Evolutionary conservation across 2,113 vertebrate genomes (phyloP).

Genomic region (Stegastes partitus): DNA sequence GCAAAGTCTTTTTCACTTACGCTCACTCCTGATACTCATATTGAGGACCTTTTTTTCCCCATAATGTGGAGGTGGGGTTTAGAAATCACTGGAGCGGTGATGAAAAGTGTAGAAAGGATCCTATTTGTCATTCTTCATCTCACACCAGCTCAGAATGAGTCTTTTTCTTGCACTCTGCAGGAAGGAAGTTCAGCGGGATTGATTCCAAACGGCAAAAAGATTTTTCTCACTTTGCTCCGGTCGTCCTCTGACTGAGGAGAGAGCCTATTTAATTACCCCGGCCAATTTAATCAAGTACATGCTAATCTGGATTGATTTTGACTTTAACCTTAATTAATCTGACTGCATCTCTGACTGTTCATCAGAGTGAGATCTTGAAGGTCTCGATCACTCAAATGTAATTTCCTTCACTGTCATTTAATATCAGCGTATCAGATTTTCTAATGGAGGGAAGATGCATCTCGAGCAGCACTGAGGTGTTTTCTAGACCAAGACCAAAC

Average conservation of each 20-base stretch:
- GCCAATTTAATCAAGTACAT: slow-evolving; percentile 48
- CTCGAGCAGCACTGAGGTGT: too few relatives aligned
- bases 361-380: neutral
- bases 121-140: slow-evolving; percentile 18
- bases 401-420: neutral
- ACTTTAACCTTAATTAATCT: slow-evolving; percentile 54
- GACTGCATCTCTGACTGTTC: slow-evolving; percentile 2
- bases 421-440: neutral
- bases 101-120: slow-evolving; percentile 13
- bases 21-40: neutral
- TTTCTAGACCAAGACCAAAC: too few relatives aligned
- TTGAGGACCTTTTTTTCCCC: neutral
- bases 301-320: slow-evolving; percentile 70
- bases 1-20: slow-evolving; percentile 4
- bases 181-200: slow-evolving; percentile 1
- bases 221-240: slow-evolving; percentile 25
- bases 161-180: neutral
- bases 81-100: neutral
- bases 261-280: slow-evolving; percentile 40
- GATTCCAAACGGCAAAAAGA: neutral
- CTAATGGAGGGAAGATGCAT: too few relatives aligned
- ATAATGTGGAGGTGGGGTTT: neutral
- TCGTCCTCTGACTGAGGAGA: slow-evolving; percentile 21
- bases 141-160: neutral
- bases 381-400: neutral